Evolutionary conservation across 2,888 invertebrate species (phyloP).

Genomic region (Netelia melanura): DNA sequence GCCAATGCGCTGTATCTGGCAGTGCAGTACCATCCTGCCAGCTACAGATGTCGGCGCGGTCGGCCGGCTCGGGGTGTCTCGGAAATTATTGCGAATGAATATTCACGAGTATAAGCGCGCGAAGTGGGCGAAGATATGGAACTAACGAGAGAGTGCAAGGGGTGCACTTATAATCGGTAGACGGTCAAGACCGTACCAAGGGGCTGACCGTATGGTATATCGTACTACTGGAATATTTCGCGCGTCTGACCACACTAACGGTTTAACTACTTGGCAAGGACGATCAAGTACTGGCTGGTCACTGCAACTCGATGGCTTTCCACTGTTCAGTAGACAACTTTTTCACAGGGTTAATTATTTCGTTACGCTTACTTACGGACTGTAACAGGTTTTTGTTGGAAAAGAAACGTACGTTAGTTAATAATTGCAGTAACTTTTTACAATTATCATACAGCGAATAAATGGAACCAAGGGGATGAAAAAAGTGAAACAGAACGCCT

Average conservation of each 20-base stretch:
- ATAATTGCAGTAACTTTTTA: neutral
- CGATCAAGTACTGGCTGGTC: conserved; percentile 3
- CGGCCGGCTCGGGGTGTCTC: neutral
- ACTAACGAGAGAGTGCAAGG: conserved; percentile 55
- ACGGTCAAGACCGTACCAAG: conserved; percentile 15
- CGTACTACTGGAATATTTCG: conserved; percentile 29
- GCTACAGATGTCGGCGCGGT: conserved; percentile 18
- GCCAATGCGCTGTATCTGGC: neutral
- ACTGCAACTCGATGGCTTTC: conserved; percentile 1
- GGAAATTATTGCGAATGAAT: conserved; percentile 56
- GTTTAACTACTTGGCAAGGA: conserved; percentile 45
- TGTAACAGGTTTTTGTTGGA: neutral
- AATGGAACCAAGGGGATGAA: no score
- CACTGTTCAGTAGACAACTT: neutral
- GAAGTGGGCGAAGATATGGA: conserved; percentile 49
- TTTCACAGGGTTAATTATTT: conserved; percentile 13
- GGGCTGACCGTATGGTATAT: conserved; percentile 31
- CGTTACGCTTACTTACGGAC: neutral
- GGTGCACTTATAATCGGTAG: conserved; percentile 44
- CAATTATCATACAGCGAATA: neutral
- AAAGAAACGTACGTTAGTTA: neutral
- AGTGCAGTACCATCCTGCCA: conserved; percentile 7
- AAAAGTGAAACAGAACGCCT: no score
- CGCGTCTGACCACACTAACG: conserved; percentile 60
- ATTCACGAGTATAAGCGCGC: conserved; percentile 38